Conservation (phyloP, 2,113 vertebrate species). For the Alosa alosa region DNA sequence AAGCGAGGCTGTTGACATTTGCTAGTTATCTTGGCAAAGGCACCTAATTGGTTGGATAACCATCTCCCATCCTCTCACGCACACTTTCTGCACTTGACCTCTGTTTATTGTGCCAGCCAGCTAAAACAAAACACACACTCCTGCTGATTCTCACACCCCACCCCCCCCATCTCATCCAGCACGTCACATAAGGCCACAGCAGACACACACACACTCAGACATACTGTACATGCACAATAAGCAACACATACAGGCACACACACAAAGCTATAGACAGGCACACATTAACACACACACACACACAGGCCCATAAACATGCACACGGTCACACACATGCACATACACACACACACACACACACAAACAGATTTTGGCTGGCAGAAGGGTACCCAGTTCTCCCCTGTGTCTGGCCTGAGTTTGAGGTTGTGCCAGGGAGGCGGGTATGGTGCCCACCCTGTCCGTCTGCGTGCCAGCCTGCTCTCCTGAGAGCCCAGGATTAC, state of each 20-base stretch:
- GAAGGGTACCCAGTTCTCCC: conserved; percentile 34
- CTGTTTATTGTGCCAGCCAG: conserved; percentile 11
- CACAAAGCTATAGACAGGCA: not conserved
- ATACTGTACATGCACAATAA: not conserved
- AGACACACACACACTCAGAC: not conserved
- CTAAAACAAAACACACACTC: conserved; percentile 17
- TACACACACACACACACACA: not conserved
- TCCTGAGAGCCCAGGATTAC: conserved; percentile 31
- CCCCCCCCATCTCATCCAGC: conserved; percentile 47
- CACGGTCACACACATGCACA: not conserved
- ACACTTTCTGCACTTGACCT: conserved; percentile 8
- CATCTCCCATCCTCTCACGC: conserved; percentile 25
- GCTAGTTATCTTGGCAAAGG: conserved; percentile 62
- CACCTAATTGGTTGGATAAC: conserved; percentile 18
- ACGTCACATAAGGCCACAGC: conserved; percentile 38
- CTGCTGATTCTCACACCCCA: not conserved
- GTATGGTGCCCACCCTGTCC: conserved; percentile 20
- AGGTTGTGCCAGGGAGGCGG: conserved; percentile 55
- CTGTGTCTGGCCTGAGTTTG: conserved; percentile 49
- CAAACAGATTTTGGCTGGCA: conserved; percentile 50
- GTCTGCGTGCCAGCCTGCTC: conserved; percentile 18
- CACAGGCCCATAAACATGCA: not conserved
- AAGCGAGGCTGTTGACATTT: conserved; percentile 62
- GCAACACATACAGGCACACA: not conserved
- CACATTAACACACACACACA: not conserved